Evolutionary conservation across 2,888 invertebrate genomes (phyloP).

Genomic region (Cantharis rufa): DNA sequence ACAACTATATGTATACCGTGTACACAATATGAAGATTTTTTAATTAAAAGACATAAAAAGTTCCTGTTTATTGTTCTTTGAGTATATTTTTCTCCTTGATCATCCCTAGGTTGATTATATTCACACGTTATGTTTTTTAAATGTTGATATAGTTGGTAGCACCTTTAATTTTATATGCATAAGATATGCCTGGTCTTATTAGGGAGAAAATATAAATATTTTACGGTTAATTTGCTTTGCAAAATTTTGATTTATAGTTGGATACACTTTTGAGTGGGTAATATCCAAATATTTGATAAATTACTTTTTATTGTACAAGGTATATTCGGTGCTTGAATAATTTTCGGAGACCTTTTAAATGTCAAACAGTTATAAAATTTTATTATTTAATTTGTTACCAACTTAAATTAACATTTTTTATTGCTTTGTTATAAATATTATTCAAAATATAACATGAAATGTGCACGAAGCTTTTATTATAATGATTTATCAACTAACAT

Average conservation of each 20-base stretch:
- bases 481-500: neutral
- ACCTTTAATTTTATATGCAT: neutral
- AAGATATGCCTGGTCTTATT: neutral
- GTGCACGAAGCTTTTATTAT: neutral
- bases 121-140: neutral
- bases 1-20: neutral
- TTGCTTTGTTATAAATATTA: neutral
- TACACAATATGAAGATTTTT: neutral
- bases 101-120: neutral
- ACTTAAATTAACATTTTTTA: neutral
- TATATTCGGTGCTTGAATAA: neutral
- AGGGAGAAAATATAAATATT: neutral
- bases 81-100: neutral
- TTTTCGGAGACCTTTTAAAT: neutral
- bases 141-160: neutral
- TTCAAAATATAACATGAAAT: neutral
- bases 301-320: neutral
- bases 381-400: neutral
- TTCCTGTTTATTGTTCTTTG: neutral
- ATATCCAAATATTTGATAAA: neutral
- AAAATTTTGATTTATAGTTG: neutral
- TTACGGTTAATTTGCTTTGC: neutral
- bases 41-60: neutral
- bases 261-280: neutral
- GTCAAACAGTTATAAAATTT: neutral